These are phyloP conservation scores for Frankliniella intonsa DNA, from an alignment of 2,888 invertebrate genomes.

Conservation along the genomic window DNA sequence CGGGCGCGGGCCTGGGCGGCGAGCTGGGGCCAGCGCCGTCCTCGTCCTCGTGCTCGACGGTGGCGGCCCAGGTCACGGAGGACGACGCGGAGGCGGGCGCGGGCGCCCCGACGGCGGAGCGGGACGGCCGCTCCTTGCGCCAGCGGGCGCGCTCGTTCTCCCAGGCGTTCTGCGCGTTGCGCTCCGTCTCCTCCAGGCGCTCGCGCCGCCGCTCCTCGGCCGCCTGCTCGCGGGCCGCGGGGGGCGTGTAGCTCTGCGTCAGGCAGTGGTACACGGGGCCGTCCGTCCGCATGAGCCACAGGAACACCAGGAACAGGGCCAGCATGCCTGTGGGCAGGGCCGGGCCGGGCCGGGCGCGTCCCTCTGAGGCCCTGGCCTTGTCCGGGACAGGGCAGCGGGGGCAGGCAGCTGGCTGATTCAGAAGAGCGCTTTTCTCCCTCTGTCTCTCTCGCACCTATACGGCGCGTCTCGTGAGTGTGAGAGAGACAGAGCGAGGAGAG, in stretches of 20 bases:
- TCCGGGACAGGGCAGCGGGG: not conserved
- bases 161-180: not conserved
- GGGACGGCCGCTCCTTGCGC: not conserved
- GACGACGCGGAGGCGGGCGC: not conserved
- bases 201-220: conserved; percentile 17
- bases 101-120: not conserved
- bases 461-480: too few relatives aligned
- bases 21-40: not conserved
- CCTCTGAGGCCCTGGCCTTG: not conserved
- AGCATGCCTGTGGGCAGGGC: not conserved
- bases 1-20: not conserved
- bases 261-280: not conserved
- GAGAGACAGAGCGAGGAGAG: not conserved
- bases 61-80: not conserved
- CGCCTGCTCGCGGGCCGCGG: not conserved
- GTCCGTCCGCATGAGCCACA: not conserved
- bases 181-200: not conserved
- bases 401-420: too few relatives aligned
- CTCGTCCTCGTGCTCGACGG: not conserved
- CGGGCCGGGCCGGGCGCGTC: not conserved
- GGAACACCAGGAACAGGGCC: not conserved
- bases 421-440: too few relatives aligned
- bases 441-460: too few relatives aligned
- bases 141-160: not conserved
- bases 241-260: not conserved